Base-by-base conservation (phyloP, 2,888 invertebrate genomes). In the Chymomyza amoena region DNA sequence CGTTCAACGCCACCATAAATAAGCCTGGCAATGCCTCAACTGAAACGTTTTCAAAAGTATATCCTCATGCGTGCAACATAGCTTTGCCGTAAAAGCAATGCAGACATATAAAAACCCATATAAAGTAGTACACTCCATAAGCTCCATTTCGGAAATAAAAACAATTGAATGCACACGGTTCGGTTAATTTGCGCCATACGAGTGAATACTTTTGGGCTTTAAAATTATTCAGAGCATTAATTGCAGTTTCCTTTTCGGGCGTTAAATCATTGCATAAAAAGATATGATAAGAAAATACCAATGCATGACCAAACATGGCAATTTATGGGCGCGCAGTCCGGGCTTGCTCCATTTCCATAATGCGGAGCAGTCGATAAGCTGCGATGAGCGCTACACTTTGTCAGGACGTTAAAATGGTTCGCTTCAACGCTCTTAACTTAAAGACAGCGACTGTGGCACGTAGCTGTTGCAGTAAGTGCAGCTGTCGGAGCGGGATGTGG, bases 381-480 rank as follows among this genome's bases (percentile, higher is more conserved):
- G 39, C 39, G 39, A 13, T 45, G 39, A 45, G 39, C 39, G 39
- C 39, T 13, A 15, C 39, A 45, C 39, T 45, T 45, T 45, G 39
- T 45, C 39, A 45, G 5, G 39, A 10, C 10, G 39, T 13, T 45
- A 45, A 45, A 45, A 13, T 13, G 10, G 39, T 13, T 13, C 39
- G 39, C 13, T 45, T 13, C 13, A 13, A 13, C 13, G 39, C 39
- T 45, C 39, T 45, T 45, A 45, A 45, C 39, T 45, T 45, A 45
- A 45, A 45, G 39, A 45, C 39, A 45, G 39, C 39, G 13, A 13
- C 39, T 4, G 39, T 45, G 39, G 39, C 39, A 45, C 39, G 39
- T 45, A 45, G 39, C 39, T 45, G 39, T 61, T 54, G 45, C 66
- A 18, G 63, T 66, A 64, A 32, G 57, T 70, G 65, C 54, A 54